Conservation (phyloP, 2,113 vertebrate species). For the Dromiciops gliroides region DNA sequence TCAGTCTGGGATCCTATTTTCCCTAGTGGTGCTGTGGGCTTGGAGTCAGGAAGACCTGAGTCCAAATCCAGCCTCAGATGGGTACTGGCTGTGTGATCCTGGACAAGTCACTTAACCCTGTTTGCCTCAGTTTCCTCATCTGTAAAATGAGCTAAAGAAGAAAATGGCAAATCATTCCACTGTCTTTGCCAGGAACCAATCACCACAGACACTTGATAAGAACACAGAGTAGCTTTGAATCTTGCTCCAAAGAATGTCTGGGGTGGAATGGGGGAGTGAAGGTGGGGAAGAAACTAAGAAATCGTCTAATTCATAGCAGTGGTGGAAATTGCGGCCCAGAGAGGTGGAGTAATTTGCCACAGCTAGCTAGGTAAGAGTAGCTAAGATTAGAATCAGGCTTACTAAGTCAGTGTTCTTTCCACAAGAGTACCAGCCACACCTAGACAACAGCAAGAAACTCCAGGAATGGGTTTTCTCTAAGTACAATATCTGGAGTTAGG, state of each 20-base stretch:
- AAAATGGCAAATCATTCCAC: no score
- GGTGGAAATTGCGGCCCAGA: no score
- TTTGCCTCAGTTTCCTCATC: neutral
- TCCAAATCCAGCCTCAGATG: neutral
- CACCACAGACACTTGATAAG: neutral
- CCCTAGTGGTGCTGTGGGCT: neutral
- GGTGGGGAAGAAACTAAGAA: neutral
- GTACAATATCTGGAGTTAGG: neutral
- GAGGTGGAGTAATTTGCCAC: neutral
- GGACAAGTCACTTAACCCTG: neutral
- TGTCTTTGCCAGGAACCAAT: neutral
- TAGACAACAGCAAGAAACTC: neutral
- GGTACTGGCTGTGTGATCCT: neutral
- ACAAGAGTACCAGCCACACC: neutral
- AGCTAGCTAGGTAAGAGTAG: neutral
- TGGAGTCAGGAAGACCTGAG: neutral
- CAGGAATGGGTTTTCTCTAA: neutral
- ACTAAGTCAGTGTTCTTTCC: neutral
- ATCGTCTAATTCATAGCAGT: neutral
- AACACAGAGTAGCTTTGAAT: neutral
- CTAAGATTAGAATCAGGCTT: neutral
- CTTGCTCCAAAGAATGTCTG: neutral
- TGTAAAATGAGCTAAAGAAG: neutral
- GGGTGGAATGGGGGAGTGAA: no score
- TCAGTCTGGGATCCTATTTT: neutral